Base-by-base conservation (phyloP, 2,888 invertebrate species). In the Napeogenes inachia region DNA sequence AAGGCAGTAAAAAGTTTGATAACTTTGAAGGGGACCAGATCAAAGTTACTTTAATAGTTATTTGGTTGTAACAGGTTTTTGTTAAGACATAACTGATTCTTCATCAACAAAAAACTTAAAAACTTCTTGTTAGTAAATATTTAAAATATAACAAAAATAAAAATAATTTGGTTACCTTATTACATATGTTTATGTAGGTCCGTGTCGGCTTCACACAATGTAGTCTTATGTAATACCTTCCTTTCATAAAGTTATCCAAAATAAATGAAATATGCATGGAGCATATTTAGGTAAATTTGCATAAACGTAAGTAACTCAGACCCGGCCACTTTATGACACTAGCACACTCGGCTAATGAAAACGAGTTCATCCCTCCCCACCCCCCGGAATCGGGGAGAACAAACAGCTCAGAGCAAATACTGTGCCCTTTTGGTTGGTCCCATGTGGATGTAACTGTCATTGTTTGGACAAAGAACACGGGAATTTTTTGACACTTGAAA, bases 381-480 rank as follows among this genome's bases (percentile, higher is more conserved):
- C 66, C 66, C 61, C 50, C 57, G 74, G 76, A 79, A 74, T 76
- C 76, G 79, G 77, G 74, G 75, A 75, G 75, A 83, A 78, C 80
- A 85, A 85, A 85, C 77, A 81, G 73, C 61, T 65, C 73, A 72
- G 74, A 67, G 75, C 73, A 83, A 82, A 82, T 76, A 82, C 70
- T 67, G 73, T 70, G 75, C 79, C 80, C 80, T 84, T 82, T 80
- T 75, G 69, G 67, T 69, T 71, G 68, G 69, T 66, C 78, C 74
- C 78, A 75, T 73, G 75, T 75, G 76, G 71, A 67, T 72, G 75
- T 72, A 71, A 75, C 71, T 76, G 73, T 74, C 76, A 75, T 75
- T 81, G 82, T 82, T 82, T 82, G 77, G 67, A 63, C 60, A 70
- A 66, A 68, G 68, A 70, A 69, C 63, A 64, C 66, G 63, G 67